Base-by-base conservation (phyloP, 2,888 invertebrate species). In the Mythimna lalbum region DNA sequence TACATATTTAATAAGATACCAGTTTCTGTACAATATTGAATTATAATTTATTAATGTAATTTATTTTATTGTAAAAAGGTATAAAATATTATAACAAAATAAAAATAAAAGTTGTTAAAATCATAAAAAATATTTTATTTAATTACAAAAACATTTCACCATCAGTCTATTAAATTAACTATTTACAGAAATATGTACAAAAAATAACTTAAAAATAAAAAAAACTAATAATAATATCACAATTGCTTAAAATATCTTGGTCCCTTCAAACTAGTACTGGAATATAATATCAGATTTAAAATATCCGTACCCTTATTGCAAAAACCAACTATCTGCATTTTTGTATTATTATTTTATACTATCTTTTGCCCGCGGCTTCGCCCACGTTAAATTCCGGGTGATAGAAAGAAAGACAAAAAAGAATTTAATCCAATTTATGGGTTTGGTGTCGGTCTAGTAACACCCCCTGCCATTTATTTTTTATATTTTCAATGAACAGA, bases 91-190 rank as follows among this genome's bases (percentile, higher is more conserved):
- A 7, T 4, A 2, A 17, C 36, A 63, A 55, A 63, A 63, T 68
- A 50, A 65, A 55, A 76, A 33, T 65, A 76, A 62, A 59, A 4
- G 1, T 39, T 31, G 21, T 56, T 52, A 68, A 21, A 71, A 63
- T 63, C 19, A 63, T 73, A 47, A 68, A 70, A 69, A 57, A 65
- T 57, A 52, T 64, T 78, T 81, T 83, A 79, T 84, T 90, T 83
- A 72, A 80, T 73, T 83, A 70, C 61, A 80, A 89, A 81, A 81
- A 81, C 82, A 77, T 27, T 72, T 69, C 86, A 88, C 89, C 90
- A 64, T 88, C 89, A 88, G 87, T 89, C 88, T 83, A 80, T 87
- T 84, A 75, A 84, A 86, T 84, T 81, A 81, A 77, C 72, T 86
- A 87, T 85, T 80, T 86, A 87, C 83, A 86, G 62, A 62, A 72